Base-by-base conservation (phyloP, 2,113 vertebrate species). In the Cairina moschata region DNA sequence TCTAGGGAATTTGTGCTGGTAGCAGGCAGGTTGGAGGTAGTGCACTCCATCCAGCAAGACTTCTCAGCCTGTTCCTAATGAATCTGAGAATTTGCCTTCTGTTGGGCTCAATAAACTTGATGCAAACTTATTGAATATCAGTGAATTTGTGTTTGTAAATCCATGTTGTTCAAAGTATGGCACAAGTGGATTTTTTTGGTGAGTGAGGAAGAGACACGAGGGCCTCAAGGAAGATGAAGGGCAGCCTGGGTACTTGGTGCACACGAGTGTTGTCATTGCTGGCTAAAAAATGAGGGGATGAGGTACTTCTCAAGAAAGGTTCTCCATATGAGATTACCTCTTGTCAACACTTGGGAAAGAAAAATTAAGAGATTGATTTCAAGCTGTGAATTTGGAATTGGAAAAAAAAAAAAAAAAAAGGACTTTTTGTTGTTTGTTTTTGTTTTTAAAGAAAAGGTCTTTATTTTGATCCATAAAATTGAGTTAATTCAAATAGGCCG, bases 211-310 rank as follows among this genome's bases (percentile, higher is more conserved):
- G 14, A 74, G 46, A 13, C 16, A 8, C 0, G 0, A 4, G 21
- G 42, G 23, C 29, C 38, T 60, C 0, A 1, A 73, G 58, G 77
- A 93, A 26, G 73, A 50, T 58, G 73, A 81, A 63, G n/a, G 11
- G 52, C 56, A 79, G 1, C 21, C 31, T 38, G 12, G 23, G n/a
- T 44, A 3, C 6, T 26, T 50, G 14, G 15, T 56, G 40, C 36
- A 22, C 21, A 1, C 0, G 0, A 52, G 9, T 0, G 1, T 26
- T 88, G 21, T 11, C 36, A 11, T 36, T 69, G 5, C 1, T 77
- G 20, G 23, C 54, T 65, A 36, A 54, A 58, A 85, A 14, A 11
- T 0, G 2, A 54, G 60, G 31, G 8, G 6, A 26, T 74, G 58
- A 81, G 42, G 11, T 68, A 10, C 38, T 63, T 85, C 48, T 60